Base-by-base conservation (phyloP, 2,888 invertebrate species). In the Oscheius sp. region DNA sequence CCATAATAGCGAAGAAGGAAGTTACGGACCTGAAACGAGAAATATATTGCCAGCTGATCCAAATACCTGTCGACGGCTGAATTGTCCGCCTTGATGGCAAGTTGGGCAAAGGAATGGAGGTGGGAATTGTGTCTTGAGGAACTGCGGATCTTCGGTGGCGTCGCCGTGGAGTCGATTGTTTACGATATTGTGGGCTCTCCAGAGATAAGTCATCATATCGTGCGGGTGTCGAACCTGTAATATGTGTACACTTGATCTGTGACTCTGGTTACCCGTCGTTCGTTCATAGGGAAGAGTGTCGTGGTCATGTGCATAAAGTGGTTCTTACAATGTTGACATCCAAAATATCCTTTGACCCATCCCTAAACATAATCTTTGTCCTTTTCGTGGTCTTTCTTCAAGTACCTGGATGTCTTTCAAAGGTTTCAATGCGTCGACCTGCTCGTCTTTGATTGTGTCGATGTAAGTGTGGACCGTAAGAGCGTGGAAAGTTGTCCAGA, bases 401-500 rank as follows among this genome's bases (percentile, higher is more conserved):
- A 6, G 2, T 27, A 75, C 86, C 64, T 86, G 87, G 61, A 87
- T 87, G 23, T 82, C 76, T 68, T 80, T 83, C 61, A 87, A 66
- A 25, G 87, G 86, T 58, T 79, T 76, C 56, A 87, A 73, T 7
- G 87, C 84, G 68, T 85, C 81, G 21, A 85, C 80, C 69, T 74
- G 79, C 23, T 83, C 83, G 66, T 85, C 86, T 68, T 84, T 88
- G 74, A 87, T 86, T 45, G 88, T 86, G 76, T 89, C 89, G 53
- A 89, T 85, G 72, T 90, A 90, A 13, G 94, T 93, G 88, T 93
- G 93, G 0, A 96, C 94, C 0, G 95, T 94, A 73, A 99, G 90
- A 55, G 93, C 93, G 88, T 99, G 98, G 89, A 97, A 99, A 82
- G 96, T 90, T n/a, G 93, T 93, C 99, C 99, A 99, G 35, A 99